phyloP scores from a whole-genome alignment of 2,888 invertebrate genomes.

The Lasiommata megera region DNA sequence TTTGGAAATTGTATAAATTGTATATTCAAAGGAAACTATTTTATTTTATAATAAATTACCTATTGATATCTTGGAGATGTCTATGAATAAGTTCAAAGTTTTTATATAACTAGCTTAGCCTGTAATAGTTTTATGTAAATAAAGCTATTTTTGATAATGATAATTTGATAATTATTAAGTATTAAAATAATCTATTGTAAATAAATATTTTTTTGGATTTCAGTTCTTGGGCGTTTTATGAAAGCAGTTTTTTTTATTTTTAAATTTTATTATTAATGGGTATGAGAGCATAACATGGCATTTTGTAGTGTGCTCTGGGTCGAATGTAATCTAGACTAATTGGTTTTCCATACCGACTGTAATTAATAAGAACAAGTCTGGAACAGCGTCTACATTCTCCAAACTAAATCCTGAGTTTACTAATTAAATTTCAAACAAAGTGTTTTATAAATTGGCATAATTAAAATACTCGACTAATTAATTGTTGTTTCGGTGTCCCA shows the following conservation, averaged over 20 bases:
- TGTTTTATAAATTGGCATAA: background rate
- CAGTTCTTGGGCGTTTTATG: no score
- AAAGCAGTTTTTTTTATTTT: background rate
- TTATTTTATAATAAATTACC: no score
- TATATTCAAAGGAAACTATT: no score
- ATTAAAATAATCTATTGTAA: no score
- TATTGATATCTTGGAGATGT: no score
- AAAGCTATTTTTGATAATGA: no score
- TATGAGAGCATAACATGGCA: background rate
- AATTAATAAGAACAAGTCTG: slow-evolving; percentile 6
- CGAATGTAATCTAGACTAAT: slow-evolving; percentile 7
- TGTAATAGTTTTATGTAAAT: no score
- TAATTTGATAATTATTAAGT: no score
- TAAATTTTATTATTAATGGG: background rate
- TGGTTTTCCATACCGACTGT: slow-evolving; percentile 7
- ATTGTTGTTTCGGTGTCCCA: background rate
- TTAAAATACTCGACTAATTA: slow-evolving; percentile 3
- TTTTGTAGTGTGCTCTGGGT: background rate
- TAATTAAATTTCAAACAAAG: slow-evolving; percentile 6
- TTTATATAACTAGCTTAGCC: no score
- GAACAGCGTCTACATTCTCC: background rate
- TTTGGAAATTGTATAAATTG: no score
- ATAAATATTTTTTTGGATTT: no score
- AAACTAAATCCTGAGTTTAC: slow-evolving; percentile 1
- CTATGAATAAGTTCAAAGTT: no score